phyloP scores from a whole-genome alignment of 2,888 invertebrate species.

The Troides oblongomaculatus region DNA sequence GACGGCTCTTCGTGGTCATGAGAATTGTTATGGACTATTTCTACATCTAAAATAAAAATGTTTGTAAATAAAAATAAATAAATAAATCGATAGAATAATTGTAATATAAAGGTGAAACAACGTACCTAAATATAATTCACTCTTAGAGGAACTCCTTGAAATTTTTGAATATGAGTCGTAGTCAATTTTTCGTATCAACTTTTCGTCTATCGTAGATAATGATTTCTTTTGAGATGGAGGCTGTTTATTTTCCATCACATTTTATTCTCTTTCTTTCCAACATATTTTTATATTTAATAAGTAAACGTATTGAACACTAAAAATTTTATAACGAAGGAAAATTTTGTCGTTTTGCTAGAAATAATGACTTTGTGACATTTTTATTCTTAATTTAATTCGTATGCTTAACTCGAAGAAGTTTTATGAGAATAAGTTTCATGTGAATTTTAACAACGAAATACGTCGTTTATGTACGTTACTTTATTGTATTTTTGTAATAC shows the following conservation, averaged over 20 bases:
- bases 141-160: constrained; percentile 45
- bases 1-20: constrained; percentile 43
- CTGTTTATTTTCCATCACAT: constrained; percentile 77
- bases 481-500: neutral
- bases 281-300: constrained; percentile 53
- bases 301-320: constrained; percentile 9
- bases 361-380: constrained; percentile 39
- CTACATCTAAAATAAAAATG: constrained; percentile 39
- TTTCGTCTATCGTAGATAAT: constrained; percentile 65
- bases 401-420: constrained; percentile 22
- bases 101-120: neutral
- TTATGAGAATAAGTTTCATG: neutral
- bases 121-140: constrained; percentile 55
- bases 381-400: constrained; percentile 36
- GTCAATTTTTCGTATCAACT: constrained; percentile 58
- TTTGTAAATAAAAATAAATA: constrained; percentile 2
- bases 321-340: constrained; percentile 34
- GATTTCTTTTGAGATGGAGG: constrained; percentile 65
- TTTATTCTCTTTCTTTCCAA: constrained; percentile 66
- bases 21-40: constrained; percentile 55
- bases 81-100: neutral
- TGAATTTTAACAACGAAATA: neutral
- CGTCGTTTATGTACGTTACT: neutral
- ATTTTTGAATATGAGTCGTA: constrained; percentile 51
- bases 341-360: constrained; percentile 54